These are phyloP conservation scores for Fragum whitleyi DNA, from an alignment of 2,888 invertebrate genomes.

Conservation along the genomic window DNA sequence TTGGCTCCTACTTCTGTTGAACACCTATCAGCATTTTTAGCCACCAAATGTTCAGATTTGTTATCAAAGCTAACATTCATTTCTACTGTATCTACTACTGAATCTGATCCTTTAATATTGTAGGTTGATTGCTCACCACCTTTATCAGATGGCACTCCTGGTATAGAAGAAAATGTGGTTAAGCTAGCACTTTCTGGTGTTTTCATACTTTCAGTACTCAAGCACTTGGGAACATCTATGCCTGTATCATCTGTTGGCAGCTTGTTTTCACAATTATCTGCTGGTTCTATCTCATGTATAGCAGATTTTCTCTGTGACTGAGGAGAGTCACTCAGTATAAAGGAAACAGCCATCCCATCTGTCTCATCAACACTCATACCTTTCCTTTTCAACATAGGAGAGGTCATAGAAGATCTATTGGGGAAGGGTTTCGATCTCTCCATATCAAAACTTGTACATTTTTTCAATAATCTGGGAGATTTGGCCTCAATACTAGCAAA, in stretches of 20 bases:
- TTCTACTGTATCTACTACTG: too few relatives aligned
- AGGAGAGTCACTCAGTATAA: conserved; percentile 21
- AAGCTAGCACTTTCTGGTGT: background rate
- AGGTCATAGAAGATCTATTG: conserved; percentile 50
- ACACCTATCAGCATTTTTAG: background rate
- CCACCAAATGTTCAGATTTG: background rate
- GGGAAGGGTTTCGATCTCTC: conserved; percentile 65
- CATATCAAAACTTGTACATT: conserved; percentile 64
- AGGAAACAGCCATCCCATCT: conserved; percentile 1
- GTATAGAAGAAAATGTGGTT: background rate
- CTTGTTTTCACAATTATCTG: background rate
- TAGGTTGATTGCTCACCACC: background rate
- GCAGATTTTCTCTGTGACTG: background rate
- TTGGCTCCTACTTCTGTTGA: conserved; percentile 18
- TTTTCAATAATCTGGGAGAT: conserved; percentile 55
- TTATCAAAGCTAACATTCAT: background rate
- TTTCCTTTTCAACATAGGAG: conserved; percentile 50
- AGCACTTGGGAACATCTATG: background rate
- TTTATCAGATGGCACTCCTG: background rate
- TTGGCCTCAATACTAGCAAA: conserved; percentile 10
- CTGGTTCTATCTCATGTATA: background rate
- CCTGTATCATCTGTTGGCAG: background rate
- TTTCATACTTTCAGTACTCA: conserved; percentile 8
- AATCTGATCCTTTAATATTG: too few relatives aligned
- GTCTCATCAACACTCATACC: conserved; percentile 29